Conservation (phyloP, 1,140 invertebrate species). For the Brachystomella parvula region DNA sequence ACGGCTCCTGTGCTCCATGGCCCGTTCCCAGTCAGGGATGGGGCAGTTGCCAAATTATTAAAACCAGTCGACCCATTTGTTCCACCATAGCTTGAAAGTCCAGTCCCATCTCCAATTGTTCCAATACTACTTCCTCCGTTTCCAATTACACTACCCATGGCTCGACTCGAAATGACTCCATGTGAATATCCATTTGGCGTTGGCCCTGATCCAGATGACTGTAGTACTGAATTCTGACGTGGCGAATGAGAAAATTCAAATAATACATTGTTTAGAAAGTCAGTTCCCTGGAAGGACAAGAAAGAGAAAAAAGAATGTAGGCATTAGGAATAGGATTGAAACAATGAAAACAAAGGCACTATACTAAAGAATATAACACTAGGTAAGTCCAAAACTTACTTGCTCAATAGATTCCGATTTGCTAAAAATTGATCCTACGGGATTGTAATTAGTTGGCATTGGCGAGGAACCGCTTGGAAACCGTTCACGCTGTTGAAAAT, state of each 20-base stretch:
- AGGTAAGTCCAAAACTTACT: conserved; percentile 15
- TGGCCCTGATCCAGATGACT: conserved; percentile 1
- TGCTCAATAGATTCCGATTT: conserved; percentile 29
- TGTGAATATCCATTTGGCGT: not conserved
- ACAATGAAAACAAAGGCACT: conserved; percentile 2
- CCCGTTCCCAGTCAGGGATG: not conserved
- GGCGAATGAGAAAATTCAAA: conserved; percentile 33
- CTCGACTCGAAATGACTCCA: not conserved
- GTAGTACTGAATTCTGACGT: conserved; percentile 23
- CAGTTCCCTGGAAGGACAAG: conserved; percentile 5
- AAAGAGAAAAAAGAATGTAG: not conserved
- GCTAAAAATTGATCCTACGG: conserved; percentile 29
- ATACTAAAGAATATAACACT: no score
- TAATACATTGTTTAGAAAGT: conserved; percentile 23
- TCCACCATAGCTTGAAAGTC: not conserved
- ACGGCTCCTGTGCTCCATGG: conserved; percentile 4
- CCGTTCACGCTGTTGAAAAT: conserved; percentile 32
- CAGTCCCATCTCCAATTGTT: conserved; percentile 17
- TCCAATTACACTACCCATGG: conserved; percentile 6
- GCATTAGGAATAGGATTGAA: not conserved
- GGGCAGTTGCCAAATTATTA: not conserved
- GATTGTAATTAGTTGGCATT: conserved; percentile 31
- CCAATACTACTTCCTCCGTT: conserved; percentile 11
- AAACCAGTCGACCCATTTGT: not conserved
- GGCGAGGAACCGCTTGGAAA: conserved; percentile 36